These are phyloP conservation scores for Neopelma chrysocephalum DNA, from an alignment of 2,797 vertebrate species.

Conservation along the genomic window DNA sequence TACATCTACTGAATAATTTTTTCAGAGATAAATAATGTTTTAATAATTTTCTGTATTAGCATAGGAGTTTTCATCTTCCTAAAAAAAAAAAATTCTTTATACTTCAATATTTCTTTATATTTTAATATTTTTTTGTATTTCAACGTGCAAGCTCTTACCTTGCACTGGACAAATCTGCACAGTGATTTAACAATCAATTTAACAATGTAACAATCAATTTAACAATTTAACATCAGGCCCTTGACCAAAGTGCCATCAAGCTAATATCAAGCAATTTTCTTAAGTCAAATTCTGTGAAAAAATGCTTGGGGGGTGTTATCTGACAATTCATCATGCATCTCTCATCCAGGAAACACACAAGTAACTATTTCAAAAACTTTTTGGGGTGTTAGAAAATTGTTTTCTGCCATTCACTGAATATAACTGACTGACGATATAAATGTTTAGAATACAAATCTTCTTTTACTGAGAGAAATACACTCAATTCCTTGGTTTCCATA, in stretches of 20 bases:
- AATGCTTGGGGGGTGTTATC: background rate
- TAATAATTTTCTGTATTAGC: background rate
- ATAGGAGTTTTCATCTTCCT: background rate
- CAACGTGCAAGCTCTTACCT: background rate
- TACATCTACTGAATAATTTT: background rate
- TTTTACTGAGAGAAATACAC: background rate
- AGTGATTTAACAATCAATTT: background rate
- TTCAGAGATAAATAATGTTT: background rate
- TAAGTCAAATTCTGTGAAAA: background rate
- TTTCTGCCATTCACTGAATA: background rate
- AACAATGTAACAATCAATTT: background rate
- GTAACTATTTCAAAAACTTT: background rate
- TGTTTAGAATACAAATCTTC: background rate
- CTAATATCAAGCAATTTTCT: background rate
- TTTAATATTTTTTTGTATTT: background rate
- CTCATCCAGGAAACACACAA: background rate
- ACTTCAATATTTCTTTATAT: background rate
- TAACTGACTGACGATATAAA: background rate
- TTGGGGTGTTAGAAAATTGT: background rate
- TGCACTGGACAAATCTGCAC: background rate
- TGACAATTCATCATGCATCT: background rate
- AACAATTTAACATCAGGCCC: background rate
- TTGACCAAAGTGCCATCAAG: background rate
- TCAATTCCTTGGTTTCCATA: background rate
- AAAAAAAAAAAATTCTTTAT: background rate